Conservation (phyloP, 2,113 vertebrate species). For the Corapipo altera region DNA sequence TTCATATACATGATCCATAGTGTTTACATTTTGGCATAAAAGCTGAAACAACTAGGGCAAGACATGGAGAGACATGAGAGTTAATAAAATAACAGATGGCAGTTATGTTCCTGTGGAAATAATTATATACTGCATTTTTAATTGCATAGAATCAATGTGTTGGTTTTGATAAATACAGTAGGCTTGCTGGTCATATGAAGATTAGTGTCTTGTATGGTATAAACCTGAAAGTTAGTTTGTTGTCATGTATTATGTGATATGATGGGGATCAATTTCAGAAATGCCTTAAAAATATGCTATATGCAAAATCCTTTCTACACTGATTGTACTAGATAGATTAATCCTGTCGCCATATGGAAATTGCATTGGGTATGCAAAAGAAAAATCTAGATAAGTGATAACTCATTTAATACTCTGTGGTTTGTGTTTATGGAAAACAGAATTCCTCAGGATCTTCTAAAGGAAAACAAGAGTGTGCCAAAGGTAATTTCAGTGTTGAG, state of each 20-base stretch:
- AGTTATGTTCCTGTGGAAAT: not conserved
- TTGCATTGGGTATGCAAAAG: not conserved
- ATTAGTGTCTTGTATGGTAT: not conserved
- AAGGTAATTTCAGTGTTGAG: constrained; percentile 34
- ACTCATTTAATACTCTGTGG: constrained; percentile 8
- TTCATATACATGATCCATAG: not conserved
- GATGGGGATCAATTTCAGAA: not conserved
- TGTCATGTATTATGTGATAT: not conserved
- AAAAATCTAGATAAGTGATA: constrained; percentile 47
- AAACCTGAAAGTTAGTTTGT: not conserved
- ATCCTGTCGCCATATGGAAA: constrained; percentile 31
- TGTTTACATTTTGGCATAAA: constrained; percentile 2
- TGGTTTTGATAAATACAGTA: not conserved
- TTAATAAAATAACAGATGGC: not conserved
- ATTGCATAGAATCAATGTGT: not conserved
- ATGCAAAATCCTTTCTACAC: not conserved
- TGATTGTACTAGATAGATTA: not conserved
- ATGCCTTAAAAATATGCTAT: not conserved
- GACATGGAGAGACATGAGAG: not conserved
- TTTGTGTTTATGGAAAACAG: constrained; percentile 61
- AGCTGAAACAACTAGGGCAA: not conserved
- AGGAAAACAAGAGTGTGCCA: constrained; percentile 53
- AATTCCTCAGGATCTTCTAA: constrained; percentile 49
- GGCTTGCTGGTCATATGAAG: not conserved
- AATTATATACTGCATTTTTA: not conserved